Percentiles rank a stretch among this genome's conserved stretches.
Evolutionary conservation across 2,113 vertebrate genomes (phyloP).

Genomic region (Crocuta crocuta): DNA sequence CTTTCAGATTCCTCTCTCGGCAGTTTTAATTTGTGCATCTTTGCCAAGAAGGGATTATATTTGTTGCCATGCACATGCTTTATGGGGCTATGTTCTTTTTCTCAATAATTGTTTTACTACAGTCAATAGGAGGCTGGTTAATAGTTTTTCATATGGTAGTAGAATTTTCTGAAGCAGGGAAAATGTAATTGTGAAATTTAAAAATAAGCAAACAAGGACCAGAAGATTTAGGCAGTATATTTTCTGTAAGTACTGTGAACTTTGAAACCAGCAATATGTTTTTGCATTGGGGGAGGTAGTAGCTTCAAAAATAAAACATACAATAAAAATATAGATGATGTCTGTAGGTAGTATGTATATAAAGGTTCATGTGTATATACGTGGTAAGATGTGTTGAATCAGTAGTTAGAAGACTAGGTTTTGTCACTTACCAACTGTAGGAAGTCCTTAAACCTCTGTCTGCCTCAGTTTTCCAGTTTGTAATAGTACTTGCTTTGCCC

Average conservation of each 20-base stretch:
- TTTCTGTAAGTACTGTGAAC: constrained; percentile 39
- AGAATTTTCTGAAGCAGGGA: constrained; percentile 74
- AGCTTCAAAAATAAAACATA: constrained; percentile 8
- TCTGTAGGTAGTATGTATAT: background rate
- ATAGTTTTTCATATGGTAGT: constrained; percentile 69
- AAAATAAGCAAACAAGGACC: constrained; percentile 65
- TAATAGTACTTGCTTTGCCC: background rate
- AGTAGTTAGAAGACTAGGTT: background rate
- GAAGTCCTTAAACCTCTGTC: background rate
- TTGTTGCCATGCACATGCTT: constrained; percentile 65
- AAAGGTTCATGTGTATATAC: background rate
- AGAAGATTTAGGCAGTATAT: constrained; percentile 12
- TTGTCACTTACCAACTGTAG: background rate
- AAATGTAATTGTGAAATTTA: constrained; percentile 69
- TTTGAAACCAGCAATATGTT: constrained; percentile 32
- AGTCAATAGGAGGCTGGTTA: constrained; percentile 72
- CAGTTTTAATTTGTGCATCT: constrained; percentile 58
- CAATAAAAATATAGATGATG: background rate
- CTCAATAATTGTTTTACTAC: constrained; percentile 76
- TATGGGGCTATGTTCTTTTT: constrained; percentile 53
- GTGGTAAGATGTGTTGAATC: background rate
- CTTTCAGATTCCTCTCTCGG: constrained; percentile 48
- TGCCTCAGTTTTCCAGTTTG: background rate
- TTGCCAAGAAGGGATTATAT: constrained; percentile 57
- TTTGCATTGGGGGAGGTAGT: background rate